Evolutionary conservation across 1,140 invertebrate species (phyloP), one percentile per base, ranked within the genome.

Genomic region (Dendrolimus punctatus): DNA sequence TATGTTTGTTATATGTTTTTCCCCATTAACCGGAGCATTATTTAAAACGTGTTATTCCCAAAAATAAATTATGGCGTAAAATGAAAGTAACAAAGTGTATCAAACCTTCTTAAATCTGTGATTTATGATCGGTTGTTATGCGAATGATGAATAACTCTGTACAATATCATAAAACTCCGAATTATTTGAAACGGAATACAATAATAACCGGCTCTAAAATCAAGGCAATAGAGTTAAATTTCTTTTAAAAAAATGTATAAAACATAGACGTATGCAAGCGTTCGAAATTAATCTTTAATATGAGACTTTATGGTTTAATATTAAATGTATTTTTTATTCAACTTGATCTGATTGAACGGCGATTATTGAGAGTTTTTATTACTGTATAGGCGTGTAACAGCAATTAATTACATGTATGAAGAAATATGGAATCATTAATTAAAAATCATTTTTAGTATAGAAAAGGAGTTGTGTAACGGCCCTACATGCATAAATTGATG

Each of bases 61-160:
- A 23, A n/a, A 23, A 23, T 23, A 23, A 23, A 23, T 23, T 23
- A 47, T 45, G 38, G 0, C 5, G n/a, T 44, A 39, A 42, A 45
- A 40, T 52, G 44, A 51, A 57, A 51, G 46, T 53, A n/a, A 51
- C 40, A 38, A 39, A 50, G 49, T 57, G 57, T 57, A 65, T 54
- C 42, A 48, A 40, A 54, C 54, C 60, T 57, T 7, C 40, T 49
- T 48, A 57, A 67, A 64, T 61, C 64, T 61, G 58, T 64, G 60
- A 69, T 69, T 69, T 69, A 66, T 62, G 60, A 45, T 61, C 53
- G 50, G 60, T 56, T 63, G 62, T 66, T 63, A 66, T 57, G 55
- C 10, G 47, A 60, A 69, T 69, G 66, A 69, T 66, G 63, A 54
- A 69, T 63, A 53, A 54, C 54, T 52, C 43, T 51, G 39, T 55